Percentiles rank a stretch among this genome's conserved stretches.
These are phyloP conservation scores for Steromphala cineraria DNA, from an alignment of 2,888 invertebrate species.

Conservation along the genomic window DNA sequence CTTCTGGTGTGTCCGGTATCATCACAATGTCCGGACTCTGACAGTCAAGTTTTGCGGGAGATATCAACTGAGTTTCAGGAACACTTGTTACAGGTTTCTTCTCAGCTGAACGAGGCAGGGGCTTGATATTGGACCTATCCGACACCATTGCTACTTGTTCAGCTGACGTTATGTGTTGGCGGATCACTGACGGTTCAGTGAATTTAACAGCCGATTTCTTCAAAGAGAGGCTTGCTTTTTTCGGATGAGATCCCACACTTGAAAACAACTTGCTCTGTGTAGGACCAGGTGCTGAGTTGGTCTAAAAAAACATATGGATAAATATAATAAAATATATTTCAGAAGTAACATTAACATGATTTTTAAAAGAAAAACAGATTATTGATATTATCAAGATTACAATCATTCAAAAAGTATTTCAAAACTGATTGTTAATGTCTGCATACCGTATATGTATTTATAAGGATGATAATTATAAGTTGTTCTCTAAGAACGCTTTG, in stretches of 20 bases:
- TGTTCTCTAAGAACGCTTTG: background rate
- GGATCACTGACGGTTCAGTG: background rate
- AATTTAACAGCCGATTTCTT: background rate
- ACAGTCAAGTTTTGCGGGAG: conserved; percentile 12
- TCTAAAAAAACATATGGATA: conserved; percentile 19
- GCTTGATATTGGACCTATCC: background rate
- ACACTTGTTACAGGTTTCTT: conserved; percentile 10
- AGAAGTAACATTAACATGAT: background rate
- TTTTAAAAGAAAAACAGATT: too few species aligned
- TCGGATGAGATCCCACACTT: conserved; percentile 25
- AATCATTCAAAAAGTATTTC: too few species aligned
- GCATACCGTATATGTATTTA: too few species aligned
- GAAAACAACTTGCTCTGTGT: conserved; percentile 42
- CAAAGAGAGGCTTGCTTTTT: background rate
- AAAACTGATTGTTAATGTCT: too few species aligned
- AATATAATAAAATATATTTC: background rate
- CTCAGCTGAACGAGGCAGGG: background rate
- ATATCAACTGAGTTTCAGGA: conserved; percentile 51
- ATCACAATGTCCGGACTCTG: conserved; percentile 41
- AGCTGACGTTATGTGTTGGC: background rate
- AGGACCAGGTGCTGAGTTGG: conserved; percentile 20
- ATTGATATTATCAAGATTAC: too few species aligned
- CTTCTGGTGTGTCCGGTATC: conserved; percentile 61
- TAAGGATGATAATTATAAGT: too few species aligned
- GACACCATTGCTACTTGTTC: background rate